Evolutionary conservation across 1,140 invertebrate species (phyloP), one percentile per base, ranked within the genome.

Genomic region (Drosophila trapezifrons): DNA sequence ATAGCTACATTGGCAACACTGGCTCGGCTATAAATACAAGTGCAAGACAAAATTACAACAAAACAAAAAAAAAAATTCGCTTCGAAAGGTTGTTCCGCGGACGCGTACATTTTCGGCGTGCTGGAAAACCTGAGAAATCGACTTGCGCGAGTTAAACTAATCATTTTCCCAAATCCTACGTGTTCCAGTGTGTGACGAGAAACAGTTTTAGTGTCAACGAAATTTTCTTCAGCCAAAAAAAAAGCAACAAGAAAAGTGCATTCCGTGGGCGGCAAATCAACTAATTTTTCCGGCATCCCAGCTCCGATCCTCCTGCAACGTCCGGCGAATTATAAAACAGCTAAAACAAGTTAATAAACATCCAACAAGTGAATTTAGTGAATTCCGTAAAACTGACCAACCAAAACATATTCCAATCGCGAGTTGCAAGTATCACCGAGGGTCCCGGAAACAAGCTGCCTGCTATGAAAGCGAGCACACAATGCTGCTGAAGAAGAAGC

Each of bases 401-500:
- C 55, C 78, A 76, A 60, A 70, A 65, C 62, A 85, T 43, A 47
- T 65, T 66, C 1, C 32, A 22, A 65, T 46, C 43, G 60, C 64
- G 43, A 47, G 64, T 47, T 67, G 64, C 60, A 67, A 46, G 66
- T 57, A 56, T 17, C 18, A 56, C 15, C 20, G 35, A 10, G 22
- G 18, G 18, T 49, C n/a, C 20, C 65, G 43, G 35, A 71, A 55
- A 47, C 9, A 40, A 47, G 35, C 51, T 47, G 51, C 25, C 65
- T 70, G 69, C 66, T 72, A 71, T 72, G 65, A 57, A 32, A 49
- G 17, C 67, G 46, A 20, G 45, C 62, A 75, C 71, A 90, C 54
- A 78, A 91, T 91, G 90, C 86, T 91, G 69, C 76, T 91, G 63
- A 91, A 91, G 79, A 91, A 91, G 90, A 91, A 91, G 83, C 89